phyloP scores from a whole-genome alignment of 1,140 invertebrate species.

The Dendroctonus valens region DNA sequence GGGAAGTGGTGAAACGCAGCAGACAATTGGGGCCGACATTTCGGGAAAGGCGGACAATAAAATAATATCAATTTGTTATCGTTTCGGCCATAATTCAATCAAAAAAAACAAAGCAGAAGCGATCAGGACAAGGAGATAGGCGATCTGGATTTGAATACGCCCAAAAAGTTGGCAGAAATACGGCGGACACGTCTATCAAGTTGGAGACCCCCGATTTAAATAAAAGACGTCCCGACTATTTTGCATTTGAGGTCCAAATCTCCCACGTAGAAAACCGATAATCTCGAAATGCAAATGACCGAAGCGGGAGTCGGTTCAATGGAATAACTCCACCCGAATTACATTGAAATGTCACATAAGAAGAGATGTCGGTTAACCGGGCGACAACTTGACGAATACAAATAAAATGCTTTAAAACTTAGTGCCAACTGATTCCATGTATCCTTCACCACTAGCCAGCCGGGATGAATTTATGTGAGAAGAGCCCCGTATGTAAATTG shows the following conservation, averaged over 20 bases:
- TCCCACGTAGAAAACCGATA: constrained; percentile 38
- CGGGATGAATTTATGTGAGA: constrained; percentile 33
- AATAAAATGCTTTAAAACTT: constrained; percentile 33
- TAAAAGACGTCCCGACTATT: constrained; percentile 38
- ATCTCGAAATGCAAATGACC: constrained; percentile 40
- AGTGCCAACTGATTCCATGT: constrained; percentile 36
- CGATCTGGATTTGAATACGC: constrained; percentile 38
- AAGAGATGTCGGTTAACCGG: constrained; percentile 8
- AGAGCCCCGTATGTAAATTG: constrained; percentile 27
- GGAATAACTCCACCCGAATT: constrained; percentile 30
- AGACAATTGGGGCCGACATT: not conserved
- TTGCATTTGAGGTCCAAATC: constrained; percentile 39
- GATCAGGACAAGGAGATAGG: constrained; percentile 38
- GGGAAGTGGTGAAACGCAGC: not conserved
- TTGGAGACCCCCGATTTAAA: constrained; percentile 35
- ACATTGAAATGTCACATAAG: constrained; percentile 39
- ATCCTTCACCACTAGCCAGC: constrained; percentile 26
- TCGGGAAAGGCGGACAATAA: constrained; percentile 26
- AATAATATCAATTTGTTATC: constrained; percentile 45
- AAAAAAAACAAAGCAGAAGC: constrained; percentile 37
- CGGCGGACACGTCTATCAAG: constrained; percentile 43
- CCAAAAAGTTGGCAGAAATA: constrained; percentile 34
- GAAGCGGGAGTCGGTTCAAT: constrained; percentile 15
- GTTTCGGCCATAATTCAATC: constrained; percentile 42
- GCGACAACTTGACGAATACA: constrained; percentile 43